Evolutionary conservation across 2,797 vertebrate genomes (phyloP).

Genomic region (Nyctibius grandis): DNA sequence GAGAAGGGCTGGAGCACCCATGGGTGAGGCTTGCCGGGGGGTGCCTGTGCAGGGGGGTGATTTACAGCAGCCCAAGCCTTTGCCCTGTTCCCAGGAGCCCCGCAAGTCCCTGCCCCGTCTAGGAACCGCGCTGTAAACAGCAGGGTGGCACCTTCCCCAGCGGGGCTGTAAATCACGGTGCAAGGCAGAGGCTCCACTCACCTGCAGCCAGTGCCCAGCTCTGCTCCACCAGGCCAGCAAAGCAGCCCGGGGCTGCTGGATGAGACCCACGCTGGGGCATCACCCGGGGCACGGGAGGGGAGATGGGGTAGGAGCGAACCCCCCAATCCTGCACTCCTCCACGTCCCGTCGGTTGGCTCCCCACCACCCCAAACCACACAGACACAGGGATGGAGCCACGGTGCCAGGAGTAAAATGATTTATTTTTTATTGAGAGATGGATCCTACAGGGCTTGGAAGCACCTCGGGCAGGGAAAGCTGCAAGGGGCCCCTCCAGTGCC

Average conservation of each 20-base stretch:
- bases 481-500: background rate
- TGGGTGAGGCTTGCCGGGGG: background rate
- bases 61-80: background rate
- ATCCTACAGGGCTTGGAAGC: background rate
- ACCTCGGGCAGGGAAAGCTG: background rate
- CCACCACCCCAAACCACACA: background rate
- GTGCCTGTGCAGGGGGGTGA: background rate
- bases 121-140: background rate
- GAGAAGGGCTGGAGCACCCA: background rate
- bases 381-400: background rate
- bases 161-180: background rate
- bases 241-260: background rate
- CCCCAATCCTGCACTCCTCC: background rate
- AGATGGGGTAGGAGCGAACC: background rate
- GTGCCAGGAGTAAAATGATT: background rate
- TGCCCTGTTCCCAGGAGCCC: background rate
- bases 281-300: background rate
- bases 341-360: fast-evolving
- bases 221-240: fast-evolving
- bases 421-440: slow-evolving; percentile 5
- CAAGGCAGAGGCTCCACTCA: background rate
- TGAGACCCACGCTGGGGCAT: background rate
- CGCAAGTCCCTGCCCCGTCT: background rate
- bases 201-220: background rate
- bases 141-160: background rate